Percentiles rank a stretch among this genome's conserved stretches.
Evolutionary conservation across 2,888 invertebrate genomes (phyloP).

Genomic region (Barypeithes pellucidus): DNA sequence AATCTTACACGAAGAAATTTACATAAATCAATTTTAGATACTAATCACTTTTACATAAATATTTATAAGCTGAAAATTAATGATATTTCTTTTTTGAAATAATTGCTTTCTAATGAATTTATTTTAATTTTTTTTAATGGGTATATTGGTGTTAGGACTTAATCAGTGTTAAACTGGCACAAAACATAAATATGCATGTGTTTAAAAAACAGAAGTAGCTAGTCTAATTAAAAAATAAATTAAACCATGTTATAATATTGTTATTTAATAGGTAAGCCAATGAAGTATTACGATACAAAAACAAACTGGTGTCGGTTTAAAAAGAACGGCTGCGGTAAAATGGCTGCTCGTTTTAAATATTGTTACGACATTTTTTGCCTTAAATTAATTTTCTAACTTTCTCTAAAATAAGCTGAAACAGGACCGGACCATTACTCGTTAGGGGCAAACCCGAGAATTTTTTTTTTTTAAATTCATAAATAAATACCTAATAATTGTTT

Average conservation of each 20-base stretch:
- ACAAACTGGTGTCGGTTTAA: background rate
- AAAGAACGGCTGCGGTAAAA: background rate
- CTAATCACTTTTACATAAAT: constrained; percentile 38
- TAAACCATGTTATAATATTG: background rate
- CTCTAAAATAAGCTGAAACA: too few relatives aligned
- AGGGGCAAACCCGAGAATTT: too few relatives aligned
- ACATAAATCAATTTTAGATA: constrained; percentile 44
- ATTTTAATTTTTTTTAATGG: constrained; percentile 29
- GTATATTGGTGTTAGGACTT: constrained; percentile 4
- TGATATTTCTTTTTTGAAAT: constrained; percentile 26
- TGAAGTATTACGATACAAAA: background rate
- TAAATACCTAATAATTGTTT: too few relatives aligned
- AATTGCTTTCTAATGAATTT: constrained; percentile 34
- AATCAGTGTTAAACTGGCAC: constrained; percentile 18
- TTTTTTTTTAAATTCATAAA: too few relatives aligned
- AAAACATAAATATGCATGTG: constrained; percentile 7
- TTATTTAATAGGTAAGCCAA: background rate
- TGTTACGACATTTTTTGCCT: background rate
- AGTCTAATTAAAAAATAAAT: constrained; percentile 1
- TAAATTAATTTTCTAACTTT: background rate
- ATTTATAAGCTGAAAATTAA: constrained; percentile 32
- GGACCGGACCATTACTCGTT: too few relatives aligned
- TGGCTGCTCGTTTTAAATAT: background rate
- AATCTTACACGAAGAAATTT: constrained; percentile 31
- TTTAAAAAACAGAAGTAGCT: background rate